Percentiles rank a stretch among this genome's conserved stretches.
Evolutionary conservation across 2,797 vertebrate genomes (phyloP).

Genomic region (Leontopithecus rosalia): DNA sequence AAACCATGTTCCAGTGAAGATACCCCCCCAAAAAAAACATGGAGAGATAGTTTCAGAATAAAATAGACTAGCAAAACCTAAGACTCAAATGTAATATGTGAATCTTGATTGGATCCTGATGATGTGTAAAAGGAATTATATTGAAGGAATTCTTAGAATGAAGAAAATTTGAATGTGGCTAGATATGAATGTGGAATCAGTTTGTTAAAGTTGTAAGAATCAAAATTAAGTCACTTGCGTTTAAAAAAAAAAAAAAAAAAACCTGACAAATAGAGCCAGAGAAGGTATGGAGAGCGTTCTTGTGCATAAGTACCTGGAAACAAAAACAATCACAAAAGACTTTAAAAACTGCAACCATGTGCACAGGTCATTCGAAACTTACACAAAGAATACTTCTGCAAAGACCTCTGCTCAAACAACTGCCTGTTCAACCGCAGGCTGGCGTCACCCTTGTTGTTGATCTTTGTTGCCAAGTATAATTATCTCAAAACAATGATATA

Average conservation of each 20-base stretch:
- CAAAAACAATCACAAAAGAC: neutral
- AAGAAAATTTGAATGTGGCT: constrained; percentile 19
- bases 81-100: neutral
- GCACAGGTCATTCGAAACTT: neutral
- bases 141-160: constrained; percentile 1
- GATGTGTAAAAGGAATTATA: neutral
- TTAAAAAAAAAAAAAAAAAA: neutral
- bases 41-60: neutral
- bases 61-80: neutral
- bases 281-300: neutral
- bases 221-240: neutral
- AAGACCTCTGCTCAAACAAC: neutral
- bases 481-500: neutral
- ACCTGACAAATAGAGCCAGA: neutral
- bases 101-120: neutral
- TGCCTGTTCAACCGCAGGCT: neutral
- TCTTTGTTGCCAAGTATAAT: neutral
- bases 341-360: neutral
- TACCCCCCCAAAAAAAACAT: neutral
- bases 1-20: too few relatives aligned
- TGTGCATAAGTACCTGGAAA: neutral
- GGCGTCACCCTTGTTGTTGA: neutral
- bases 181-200: neutral
- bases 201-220: neutral
- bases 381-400: neutral